phyloP scores from a whole-genome alignment of 2,888 invertebrate species.

The Palloptera scutellata region DNA sequence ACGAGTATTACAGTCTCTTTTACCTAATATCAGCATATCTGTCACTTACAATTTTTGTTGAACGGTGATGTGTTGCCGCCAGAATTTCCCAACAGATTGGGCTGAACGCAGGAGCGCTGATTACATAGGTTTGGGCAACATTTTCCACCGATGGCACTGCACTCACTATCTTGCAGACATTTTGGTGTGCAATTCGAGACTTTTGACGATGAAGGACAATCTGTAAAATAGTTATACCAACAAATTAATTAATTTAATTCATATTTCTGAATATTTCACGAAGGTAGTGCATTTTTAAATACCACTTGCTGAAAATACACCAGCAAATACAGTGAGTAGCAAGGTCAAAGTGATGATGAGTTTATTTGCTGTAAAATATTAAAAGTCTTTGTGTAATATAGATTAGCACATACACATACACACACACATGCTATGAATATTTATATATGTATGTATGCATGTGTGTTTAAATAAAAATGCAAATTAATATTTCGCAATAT shows the following conservation, averaged over 20 bases:
- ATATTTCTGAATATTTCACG: not conserved
- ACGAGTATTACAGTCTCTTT: not conserved
- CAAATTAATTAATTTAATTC: not conserved
- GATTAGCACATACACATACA: not conserved
- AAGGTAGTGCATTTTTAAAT: conserved; percentile 21
- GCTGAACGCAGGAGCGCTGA: conserved; percentile 71
- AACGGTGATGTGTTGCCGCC: conserved; percentile 50
- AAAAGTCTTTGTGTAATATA: not conserved
- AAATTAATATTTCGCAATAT: not conserved
- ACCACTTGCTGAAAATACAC: conserved; percentile 4
- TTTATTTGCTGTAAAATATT: conserved; percentile 29
- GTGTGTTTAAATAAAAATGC: not conserved
- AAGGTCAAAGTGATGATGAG: conserved; percentile 16
- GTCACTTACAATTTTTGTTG: conserved; percentile 64
- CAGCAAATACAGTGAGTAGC: not conserved
- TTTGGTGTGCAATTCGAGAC: conserved; percentile 74
- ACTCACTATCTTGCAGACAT: conserved; percentile 73
- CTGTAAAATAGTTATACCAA: conserved; percentile 36
- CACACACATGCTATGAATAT: not conserved
- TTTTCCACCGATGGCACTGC: conserved; percentile 70
- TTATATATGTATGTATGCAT: not conserved
- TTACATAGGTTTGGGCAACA: conserved; percentile 78
- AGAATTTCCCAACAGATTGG: conserved; percentile 59
- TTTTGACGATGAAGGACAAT: conserved; percentile 73
- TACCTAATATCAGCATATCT: no score